Evolutionary conservation across 2,113 vertebrate genomes (phyloP).

Genomic region (Percina caprodes): DNA sequence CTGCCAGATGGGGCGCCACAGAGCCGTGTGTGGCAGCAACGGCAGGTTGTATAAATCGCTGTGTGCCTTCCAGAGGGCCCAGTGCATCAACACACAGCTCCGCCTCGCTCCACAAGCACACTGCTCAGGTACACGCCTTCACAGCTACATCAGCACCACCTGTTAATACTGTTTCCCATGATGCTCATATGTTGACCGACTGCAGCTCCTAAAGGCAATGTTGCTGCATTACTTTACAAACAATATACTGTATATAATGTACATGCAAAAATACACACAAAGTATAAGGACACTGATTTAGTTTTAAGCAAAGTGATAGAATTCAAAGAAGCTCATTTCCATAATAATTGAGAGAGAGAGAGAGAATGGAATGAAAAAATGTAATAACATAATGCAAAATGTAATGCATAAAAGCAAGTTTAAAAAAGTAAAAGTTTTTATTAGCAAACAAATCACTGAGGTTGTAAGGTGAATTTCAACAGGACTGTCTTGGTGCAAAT

Average conservation of each 20-base stretch:
- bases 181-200: not conserved
- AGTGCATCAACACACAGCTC: constrained; percentile 73
- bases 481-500: no score
- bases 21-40: constrained; percentile 74
- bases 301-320: no score
- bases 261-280: not conserved
- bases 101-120: constrained; percentile 39
- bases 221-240: not conserved
- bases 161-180: not conserved
- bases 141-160: not conserved
- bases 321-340: no score
- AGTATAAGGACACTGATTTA: not conserved
- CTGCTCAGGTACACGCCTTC: constrained; percentile 60
- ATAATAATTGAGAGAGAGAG: no score
- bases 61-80: constrained; percentile 76
- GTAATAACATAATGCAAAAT: no score
- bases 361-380: no score
- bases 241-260: not conserved
- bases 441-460: no score
- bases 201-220: not conserved
- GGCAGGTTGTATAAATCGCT: constrained; percentile 74
- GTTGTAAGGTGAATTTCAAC: no score
- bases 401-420: no score
- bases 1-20: constrained; percentile 74
- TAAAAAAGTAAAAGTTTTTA: no score